Base-by-base conservation (phyloP, 2,113 vertebrate genomes). In the Andinoacara biseriatus region DNA sequence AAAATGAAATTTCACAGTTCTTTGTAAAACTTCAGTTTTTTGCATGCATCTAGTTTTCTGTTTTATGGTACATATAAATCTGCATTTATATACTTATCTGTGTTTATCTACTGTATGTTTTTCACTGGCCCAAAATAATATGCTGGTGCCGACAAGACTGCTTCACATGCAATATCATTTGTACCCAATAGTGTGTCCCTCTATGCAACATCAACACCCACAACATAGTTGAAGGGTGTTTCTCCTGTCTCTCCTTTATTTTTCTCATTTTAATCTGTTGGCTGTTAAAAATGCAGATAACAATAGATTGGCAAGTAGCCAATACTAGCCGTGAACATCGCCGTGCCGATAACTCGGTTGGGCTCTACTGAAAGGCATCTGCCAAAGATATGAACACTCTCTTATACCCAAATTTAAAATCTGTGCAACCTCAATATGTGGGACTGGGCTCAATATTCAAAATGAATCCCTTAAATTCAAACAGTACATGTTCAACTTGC, bases 261-360 rank as follows among this genome's bases (percentile, higher is more conserved):
- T 54, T 20, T 54, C 7, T 20, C 2, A n/a, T 69, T 69, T 69
- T 69, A 10, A 69, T 29, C 49, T 0, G 29, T 31, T 10, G 29
- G 43, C 8, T 29, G 24, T 52, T 69, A 49, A 11, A 7, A 69
- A 69, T 49, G 43, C 17, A 20, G 0, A 29, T 13, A 69, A 17
- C 24, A 69, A 10, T 69, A 52, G 43, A 29, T 24, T 29, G 24
- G 65, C 43, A 49, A 69, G 3, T 49, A 69, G 40, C 24, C 20
- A 43, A 49, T 43, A 29, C 14, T 20, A 15, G 43, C 1, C 15
- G 29, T 29, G 29, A 69, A 69, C 43, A 13, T 0, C 11, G 24
- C 24, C 10, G 43, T 20, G 0, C 24, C 10, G 5, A 49, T 49
- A 29, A 11, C 49, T 17, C 43, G 10, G 17, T 49, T 0, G 0